These are phyloP conservation scores for Sycobia sp. DNA, from an alignment of 1,140 invertebrate species.

Conservation along the genomic window DNA sequence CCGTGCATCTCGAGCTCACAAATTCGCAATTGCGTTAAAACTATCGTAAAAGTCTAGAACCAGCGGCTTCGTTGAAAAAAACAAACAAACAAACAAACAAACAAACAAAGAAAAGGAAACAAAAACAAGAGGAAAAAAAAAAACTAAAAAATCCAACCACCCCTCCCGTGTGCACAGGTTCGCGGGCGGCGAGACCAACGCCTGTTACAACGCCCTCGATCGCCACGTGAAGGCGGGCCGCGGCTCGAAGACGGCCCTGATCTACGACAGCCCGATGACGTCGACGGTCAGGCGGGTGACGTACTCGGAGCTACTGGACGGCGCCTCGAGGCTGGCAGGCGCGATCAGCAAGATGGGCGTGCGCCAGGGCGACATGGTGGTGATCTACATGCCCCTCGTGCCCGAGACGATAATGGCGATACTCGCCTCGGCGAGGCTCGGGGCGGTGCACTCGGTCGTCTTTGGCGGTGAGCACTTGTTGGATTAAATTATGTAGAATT, in stretches of 20 bases:
- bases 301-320: conserved; percentile 79
- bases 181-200: conserved; percentile 87
- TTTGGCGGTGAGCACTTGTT: conserved; percentile 81
- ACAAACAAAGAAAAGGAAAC: too few species aligned
- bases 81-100: too few species aligned
- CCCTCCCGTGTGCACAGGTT: too few species aligned
- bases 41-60: too few species aligned
- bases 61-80: too few species aligned
- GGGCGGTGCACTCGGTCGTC: conserved; percentile 86
- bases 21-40: too few species aligned
- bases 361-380: conserved; percentile 74
- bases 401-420: conserved; percentile 87
- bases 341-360: conserved; percentile 76
- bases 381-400: conserved; percentile 92
- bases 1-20: too few species aligned
- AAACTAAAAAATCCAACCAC: too few species aligned
- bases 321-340: conserved; percentile 79
- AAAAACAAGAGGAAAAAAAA: too few species aligned
- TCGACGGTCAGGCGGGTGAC: conserved; percentile 76
- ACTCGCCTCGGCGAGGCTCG: conserved; percentile 80
- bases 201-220: conserved; percentile 92
- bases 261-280: conserved; percentile 89
- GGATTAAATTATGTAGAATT: too few species aligned
- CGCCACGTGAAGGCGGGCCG: conserved; percentile 81
- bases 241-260: conserved; percentile 80